A percentile compares a stretch with the other conserved stretches of the same genome.
Conservation (phyloP, 2,797 vertebrate genomes). For the Falco concolor region DNA sequence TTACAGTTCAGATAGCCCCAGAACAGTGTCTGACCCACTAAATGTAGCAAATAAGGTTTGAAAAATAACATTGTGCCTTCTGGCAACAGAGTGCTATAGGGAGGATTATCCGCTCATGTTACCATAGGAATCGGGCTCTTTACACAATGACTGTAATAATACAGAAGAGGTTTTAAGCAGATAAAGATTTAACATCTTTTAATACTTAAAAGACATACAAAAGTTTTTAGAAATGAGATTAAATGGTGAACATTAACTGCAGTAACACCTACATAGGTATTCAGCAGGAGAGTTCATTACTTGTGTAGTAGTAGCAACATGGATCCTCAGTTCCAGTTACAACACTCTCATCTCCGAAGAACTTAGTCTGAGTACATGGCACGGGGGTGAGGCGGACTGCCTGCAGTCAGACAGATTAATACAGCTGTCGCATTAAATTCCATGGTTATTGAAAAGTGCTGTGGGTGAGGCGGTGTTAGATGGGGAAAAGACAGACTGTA, state of each 20-base stretch:
- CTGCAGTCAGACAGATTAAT: background rate
- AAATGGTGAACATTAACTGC: background rate
- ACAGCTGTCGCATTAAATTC: background rate
- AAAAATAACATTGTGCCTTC: background rate
- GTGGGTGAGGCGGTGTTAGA: background rate
- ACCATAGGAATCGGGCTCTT: accelerated
- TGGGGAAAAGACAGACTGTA: background rate
- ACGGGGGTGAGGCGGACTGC: background rate
- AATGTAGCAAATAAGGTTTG: background rate
- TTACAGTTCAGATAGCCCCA: background rate
- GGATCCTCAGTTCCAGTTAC: background rate
- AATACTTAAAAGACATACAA: background rate
- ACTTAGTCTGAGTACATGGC: accelerated
- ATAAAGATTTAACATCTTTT: background rate
- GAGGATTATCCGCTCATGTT: background rate
- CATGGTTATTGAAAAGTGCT: background rate
- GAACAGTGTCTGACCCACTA: background rate
- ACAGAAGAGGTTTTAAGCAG: background rate
- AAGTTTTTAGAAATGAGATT: background rate
- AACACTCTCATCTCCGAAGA: background rate
- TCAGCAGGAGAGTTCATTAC: background rate
- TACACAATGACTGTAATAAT: background rate
- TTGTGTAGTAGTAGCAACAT: background rate
- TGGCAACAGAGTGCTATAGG: background rate
- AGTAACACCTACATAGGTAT: background rate